These are phyloP conservation scores for Polydrusus pterygomalis DNA, from an alignment of 2,888 invertebrate genomes.

Conservation along the genomic window DNA sequence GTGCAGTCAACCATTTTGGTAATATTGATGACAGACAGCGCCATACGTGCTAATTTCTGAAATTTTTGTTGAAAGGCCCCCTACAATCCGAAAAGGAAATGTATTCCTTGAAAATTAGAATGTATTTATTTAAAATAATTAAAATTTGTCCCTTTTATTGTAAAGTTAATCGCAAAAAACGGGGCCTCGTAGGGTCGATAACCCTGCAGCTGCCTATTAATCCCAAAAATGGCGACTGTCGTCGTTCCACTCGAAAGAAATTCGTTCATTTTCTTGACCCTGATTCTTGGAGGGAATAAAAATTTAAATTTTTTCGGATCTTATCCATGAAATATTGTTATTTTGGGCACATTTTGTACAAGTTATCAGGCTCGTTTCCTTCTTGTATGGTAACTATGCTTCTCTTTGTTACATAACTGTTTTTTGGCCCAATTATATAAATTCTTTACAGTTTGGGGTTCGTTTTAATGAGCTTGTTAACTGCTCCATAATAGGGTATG, in stretches of 20 bases:
- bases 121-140: constrained; percentile 15
- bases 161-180: constrained; percentile 1
- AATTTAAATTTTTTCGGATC: constrained; percentile 25
- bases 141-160: constrained; percentile 4
- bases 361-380: neutral
- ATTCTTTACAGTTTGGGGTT: neutral
- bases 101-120: constrained; percentile 37
- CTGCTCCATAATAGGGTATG: too few relatives aligned
- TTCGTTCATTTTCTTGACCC: constrained; percentile 8
- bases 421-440: constrained; percentile 5
- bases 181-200: constrained; percentile 40
- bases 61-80: constrained; percentile 80
- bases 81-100: constrained; percentile 69
- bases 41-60: constrained; percentile 81
- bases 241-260: neutral
- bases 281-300: constrained; percentile 35
- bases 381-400: constrained; percentile 2
- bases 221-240: constrained; percentile 49
- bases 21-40: constrained; percentile 79
- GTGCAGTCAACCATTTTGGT: constrained; percentile 59
- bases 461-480: neutral
- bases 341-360: neutral
- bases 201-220: constrained; percentile 50
- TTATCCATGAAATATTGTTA: constrained; percentile 1
- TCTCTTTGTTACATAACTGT: constrained; percentile 18